phyloP scores from a whole-genome alignment of 1,140 invertebrate genomes.

The Atta colombica region DNA sequence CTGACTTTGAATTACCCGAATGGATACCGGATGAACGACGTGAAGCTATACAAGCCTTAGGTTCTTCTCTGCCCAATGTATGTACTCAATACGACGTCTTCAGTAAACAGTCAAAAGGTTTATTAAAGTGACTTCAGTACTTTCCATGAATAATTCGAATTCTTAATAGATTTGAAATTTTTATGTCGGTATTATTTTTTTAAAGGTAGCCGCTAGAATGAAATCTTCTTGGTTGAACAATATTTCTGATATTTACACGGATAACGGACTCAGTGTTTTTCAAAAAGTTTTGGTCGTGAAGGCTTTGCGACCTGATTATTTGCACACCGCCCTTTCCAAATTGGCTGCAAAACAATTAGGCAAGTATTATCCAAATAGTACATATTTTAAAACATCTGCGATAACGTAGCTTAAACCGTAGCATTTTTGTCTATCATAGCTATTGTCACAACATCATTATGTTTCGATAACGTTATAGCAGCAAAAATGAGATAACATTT shows the following conservation, averaged over 20 bases:
- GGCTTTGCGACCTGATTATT: slow-evolving; percentile 93
- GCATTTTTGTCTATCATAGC: too few species aligned
- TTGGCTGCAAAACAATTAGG: slow-evolving; percentile 91
- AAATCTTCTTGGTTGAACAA: slow-evolving; percentile 82
- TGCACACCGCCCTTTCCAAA: slow-evolving; percentile 90
- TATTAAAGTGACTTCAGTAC: not conserved
- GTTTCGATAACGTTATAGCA: too few species aligned
- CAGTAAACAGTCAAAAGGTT: not conserved
- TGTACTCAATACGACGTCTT: not conserved
- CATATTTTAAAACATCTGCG: too few species aligned
- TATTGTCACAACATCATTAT: too few species aligned
- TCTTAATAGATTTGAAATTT: not conserved
- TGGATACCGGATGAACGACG: slow-evolving; percentile 83
- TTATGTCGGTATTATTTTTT: not conserved
- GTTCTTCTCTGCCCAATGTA: slow-evolving; percentile 78
- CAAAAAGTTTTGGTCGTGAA: slow-evolving; percentile 94
- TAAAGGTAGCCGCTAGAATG: slow-evolving; percentile 81
- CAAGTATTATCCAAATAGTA: slow-evolving; percentile 72
- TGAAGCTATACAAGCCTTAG: slow-evolving; percentile 76
- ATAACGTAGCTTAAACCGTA: too few species aligned
- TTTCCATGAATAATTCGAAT: slow-evolving; percentile 8
- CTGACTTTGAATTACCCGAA: slow-evolving; percentile 77
- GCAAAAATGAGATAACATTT: too few species aligned
- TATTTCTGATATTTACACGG: slow-evolving; percentile 84
- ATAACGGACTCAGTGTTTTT: slow-evolving; percentile 90